Evolutionary conservation across 2,113 vertebrate genomes (phyloP).

Genomic region (Sturnus vulgaris): DNA sequence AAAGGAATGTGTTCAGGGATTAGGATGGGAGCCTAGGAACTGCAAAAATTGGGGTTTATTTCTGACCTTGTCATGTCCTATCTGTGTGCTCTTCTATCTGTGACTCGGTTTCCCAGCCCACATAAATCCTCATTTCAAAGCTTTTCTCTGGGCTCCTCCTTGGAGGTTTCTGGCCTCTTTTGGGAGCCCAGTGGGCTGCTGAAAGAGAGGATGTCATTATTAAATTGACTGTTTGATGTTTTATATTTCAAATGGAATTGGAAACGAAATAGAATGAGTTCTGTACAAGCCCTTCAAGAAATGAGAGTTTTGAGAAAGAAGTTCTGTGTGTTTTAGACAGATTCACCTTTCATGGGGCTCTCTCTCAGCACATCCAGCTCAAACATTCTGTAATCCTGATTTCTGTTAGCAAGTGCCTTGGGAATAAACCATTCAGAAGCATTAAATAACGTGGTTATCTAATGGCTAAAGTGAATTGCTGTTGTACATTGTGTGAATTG

Average conservation of each 20-base stretch:
- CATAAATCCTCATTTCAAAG: accelerated
- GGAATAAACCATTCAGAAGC: neutral
- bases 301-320: no score
- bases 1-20: neutral
- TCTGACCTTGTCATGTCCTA: neutral
- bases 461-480: neutral
- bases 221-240: neutral
- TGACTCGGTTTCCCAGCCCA: neutral
- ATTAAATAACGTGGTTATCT: neutral
- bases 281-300: neutral
- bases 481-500: no score
- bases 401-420: neutral
- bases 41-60: neutral
- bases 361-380: neutral
- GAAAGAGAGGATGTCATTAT: neutral
- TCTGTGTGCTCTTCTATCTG: neutral
- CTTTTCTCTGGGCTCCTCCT: neutral
- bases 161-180: neutral
- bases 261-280: neutral
- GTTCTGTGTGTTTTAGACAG: neutral
- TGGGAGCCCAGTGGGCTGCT: neutral
- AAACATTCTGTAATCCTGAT: neutral
- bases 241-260: neutral
- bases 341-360: neutral
- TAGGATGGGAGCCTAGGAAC: neutral